A percentile compares a stretch with the other conserved stretches of the same genome.
Evolutionary conservation across 2,113 vertebrate species (phyloP).

Genomic region (Seriola dumerili): DNA sequence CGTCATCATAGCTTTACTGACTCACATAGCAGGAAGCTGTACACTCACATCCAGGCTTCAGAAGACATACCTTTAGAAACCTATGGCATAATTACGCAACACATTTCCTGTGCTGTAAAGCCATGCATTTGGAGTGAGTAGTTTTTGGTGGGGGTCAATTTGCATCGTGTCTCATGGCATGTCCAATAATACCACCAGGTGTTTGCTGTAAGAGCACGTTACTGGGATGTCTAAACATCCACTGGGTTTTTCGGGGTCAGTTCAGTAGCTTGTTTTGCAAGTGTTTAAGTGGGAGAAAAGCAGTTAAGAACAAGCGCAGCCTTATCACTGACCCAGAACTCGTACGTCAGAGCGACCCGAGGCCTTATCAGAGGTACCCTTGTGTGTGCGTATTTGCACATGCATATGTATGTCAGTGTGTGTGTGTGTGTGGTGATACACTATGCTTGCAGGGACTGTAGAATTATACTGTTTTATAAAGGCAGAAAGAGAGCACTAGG

Average conservation of each 20-base stretch:
- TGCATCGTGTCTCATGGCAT: neutral
- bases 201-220: neutral
- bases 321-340: slow-evolving; percentile 74
- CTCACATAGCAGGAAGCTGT: neutral
- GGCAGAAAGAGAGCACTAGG: neutral
- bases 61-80: neutral
- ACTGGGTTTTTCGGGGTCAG: slow-evolving; percentile 13
- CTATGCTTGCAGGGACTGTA: neutral
- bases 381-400: slow-evolving; percentile 24
- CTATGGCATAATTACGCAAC: neutral
- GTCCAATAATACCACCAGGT: neutral
- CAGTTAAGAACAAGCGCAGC: slow-evolving; percentile 57
- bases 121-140: neutral
- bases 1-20: neutral
- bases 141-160: neutral
- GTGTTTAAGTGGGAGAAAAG: slow-evolving; percentile 59
- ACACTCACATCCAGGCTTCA: neutral
- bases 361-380: slow-evolving; percentile 61
- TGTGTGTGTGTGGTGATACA: slow-evolving; percentile 7
- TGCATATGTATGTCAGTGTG: slow-evolving; percentile 10
- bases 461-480: neutral
- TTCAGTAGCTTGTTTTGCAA: slow-evolving; percentile 39
- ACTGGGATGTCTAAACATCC: neutral
- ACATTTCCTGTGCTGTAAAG: neutral
- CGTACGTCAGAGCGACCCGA: slow-evolving; percentile 53